Base-by-base conservation (phyloP, 2,797 vertebrate species). In the Eulemur mongoz region DNA sequence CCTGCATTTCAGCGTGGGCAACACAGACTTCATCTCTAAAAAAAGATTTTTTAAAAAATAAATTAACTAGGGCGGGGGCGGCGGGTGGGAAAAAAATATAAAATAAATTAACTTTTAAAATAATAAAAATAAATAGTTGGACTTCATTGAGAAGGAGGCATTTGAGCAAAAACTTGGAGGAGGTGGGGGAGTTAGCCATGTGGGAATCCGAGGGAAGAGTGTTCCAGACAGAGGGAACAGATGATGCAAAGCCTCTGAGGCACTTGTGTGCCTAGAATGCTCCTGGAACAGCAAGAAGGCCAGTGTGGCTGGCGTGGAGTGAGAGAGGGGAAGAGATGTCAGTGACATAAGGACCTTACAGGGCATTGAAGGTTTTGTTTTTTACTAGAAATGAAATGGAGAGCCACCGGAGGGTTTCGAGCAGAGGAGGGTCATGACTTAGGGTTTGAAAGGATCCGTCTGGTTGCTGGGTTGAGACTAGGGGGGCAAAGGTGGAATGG, bases 121-220 rank as follows among this genome's bases (percentile, higher is more conserved):
- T 38, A 79, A 57, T 45, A 45, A 65, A 65, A 78, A 70, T 38
- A 83, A 78, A 50, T 84, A 75, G 20, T 57, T 78, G n/a, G 54
- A 67, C 9, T 17, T 93, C 50, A 23, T 4, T 59, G 76, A 81
- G 73, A 81, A 80, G 78, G 65, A 57, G 54, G 65, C 45, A 8
- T 94, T 75, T 78, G 54, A 78, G 8, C 70, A 73, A 72, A 93
- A 40, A 69, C 45, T 76, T 83, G 67, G 89, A 96, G 22, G 40
- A 35, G 5, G 22, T 59, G 52, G 52, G 38, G 35, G 35, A 88
- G 72, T 88, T 92, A 91, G 48, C 76, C 25, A 69, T 18, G 59
- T 73, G 70, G 35, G 54, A 54, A 87, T 45, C 78, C 48, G 72
- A 80, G 63, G 20, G 45, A 69, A 70, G 65, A 63, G 45, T 65